Conservation (phyloP, 2,797 vertebrate species). For the Lepilemur ruficaudatus region DNA sequence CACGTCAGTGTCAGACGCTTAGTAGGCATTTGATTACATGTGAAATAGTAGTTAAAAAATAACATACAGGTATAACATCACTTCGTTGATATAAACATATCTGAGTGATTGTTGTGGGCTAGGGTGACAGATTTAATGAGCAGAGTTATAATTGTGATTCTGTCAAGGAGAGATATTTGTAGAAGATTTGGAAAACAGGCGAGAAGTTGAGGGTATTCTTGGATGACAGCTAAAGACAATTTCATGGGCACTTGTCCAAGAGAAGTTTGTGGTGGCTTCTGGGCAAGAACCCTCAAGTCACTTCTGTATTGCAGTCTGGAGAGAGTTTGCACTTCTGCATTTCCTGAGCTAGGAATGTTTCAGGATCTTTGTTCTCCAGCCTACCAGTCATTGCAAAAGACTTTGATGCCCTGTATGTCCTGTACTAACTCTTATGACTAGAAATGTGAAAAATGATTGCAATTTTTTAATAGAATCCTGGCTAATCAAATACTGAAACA, state of each 20-base stretch:
- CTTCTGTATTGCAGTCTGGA: background rate
- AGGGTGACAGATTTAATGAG: background rate
- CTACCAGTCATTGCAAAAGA: background rate
- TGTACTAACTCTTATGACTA: background rate
- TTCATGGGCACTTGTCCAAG: background rate
- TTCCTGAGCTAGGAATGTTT: background rate
- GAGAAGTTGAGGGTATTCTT: background rate
- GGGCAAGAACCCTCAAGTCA: background rate
- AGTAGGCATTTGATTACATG: background rate
- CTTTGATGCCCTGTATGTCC: background rate
- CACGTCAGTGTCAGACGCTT: background rate
- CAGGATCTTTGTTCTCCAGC: background rate
- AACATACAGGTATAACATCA: background rate
- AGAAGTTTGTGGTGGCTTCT: background rate
- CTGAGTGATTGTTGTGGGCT: background rate
- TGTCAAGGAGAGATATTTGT: background rate
- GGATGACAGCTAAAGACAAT: background rate
- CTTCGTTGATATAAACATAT: background rate
- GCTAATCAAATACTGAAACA: background rate
- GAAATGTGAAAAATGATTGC: background rate
- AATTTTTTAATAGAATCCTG: background rate
- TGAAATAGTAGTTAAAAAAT: background rate
- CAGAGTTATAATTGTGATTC: background rate
- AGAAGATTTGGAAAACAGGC: background rate
- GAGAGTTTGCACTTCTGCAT: background rate